phyloP scores from a whole-genome alignment of 2,113 vertebrate species.

The Tenebrosternarchus preto region DNA sequence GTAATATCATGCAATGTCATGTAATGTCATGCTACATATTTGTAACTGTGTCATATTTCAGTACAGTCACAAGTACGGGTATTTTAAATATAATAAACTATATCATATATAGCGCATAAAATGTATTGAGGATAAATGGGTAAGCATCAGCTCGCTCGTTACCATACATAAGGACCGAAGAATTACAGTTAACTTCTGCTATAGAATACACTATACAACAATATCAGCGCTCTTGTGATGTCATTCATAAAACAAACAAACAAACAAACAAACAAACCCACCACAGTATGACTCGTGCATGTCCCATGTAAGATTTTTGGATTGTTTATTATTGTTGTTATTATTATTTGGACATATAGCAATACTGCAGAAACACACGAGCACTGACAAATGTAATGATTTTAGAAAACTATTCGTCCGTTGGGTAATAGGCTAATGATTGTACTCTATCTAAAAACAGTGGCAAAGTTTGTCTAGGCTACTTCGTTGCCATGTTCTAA shows the following conservation, averaged over 20 bases:
- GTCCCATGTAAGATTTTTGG: slow-evolving; percentile 38
- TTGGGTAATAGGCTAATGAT: slow-evolving; percentile 74
- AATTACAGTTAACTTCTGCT: no score
- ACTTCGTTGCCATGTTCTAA: slow-evolving; percentile 15
- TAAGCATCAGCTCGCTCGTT: no score
- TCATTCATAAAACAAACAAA: not conserved
- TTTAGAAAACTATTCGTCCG: slow-evolving; percentile 82
- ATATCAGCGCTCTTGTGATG: no score
- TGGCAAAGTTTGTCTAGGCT: slow-evolving; percentile 37
- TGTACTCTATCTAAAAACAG: slow-evolving; percentile 88
- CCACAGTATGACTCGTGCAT: slow-evolving; percentile 13
- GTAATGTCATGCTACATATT: no score
- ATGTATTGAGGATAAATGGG: no score
- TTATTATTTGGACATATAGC: slow-evolving; percentile 94
- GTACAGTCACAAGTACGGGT: no score
- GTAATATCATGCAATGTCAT: no score
- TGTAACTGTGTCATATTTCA: no score
- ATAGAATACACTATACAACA: no score
- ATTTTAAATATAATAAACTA: no score
- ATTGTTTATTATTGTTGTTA: slow-evolving; percentile 61
- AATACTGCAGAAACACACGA: slow-evolving; percentile 92
- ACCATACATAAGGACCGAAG: no score
- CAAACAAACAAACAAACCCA: slow-evolving; percentile 24
- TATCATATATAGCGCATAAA: no score
- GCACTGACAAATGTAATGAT: slow-evolving; percentile 82